A percentile compares a stretch with the other conserved stretches of the same genome.
Conservation (phyloP, 2,888 invertebrate species). For the Harmothoe impar region DNA sequence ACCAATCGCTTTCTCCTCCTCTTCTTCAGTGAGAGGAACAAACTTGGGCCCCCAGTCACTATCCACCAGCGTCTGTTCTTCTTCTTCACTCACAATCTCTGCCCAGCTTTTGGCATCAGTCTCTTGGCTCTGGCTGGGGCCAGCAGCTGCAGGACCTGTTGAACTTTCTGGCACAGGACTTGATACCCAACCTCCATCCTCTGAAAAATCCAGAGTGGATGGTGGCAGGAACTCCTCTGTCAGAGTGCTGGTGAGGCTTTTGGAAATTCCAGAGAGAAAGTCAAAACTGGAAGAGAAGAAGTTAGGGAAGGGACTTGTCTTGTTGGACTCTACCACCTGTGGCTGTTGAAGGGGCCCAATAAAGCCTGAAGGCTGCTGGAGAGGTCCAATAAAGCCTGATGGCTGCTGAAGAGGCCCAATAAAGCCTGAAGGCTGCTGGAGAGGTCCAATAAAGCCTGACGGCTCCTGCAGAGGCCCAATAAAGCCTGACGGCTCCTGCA, state of each 20-base stretch:
- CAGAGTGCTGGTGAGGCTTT: neutral
- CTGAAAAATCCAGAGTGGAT: neutral
- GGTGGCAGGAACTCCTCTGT: constrained; percentile 36
- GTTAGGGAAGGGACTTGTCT: neutral
- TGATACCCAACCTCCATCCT: no score
- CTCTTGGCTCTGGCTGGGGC: neutral
- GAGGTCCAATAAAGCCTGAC: neutral
- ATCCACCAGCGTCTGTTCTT: neutral
- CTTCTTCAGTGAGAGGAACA: neutral
- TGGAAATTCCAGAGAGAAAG: constrained; percentile 10
- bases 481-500: no score
- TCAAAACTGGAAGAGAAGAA: constrained; percentile 9
- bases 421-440: neutral
- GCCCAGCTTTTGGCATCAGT: neutral
- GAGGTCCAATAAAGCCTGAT: neutral
- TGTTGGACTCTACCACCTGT: neutral
- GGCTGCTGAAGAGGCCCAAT: neutral
- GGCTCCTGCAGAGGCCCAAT: neutral
- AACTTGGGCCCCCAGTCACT: neutral
- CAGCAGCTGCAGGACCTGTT: neutral
- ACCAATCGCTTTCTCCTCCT: neutral
- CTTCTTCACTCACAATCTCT: neutral
- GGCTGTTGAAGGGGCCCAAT: neutral
- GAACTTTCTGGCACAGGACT: no score
- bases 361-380: neutral